Base-by-base conservation (phyloP, 1,140 invertebrate species). In the Lepidurus apus region DNA sequence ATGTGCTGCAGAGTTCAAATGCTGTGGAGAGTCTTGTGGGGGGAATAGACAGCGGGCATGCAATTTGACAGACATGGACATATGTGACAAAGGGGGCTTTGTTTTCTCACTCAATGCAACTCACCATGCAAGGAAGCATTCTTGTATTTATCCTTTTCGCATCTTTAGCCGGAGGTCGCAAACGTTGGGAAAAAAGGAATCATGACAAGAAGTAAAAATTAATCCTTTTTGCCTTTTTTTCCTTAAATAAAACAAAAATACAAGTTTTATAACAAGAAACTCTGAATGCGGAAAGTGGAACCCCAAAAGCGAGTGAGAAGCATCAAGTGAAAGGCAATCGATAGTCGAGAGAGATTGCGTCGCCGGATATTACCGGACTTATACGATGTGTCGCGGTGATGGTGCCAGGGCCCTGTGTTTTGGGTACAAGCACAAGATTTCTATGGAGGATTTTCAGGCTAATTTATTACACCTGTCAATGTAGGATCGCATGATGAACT, bases 51-150 rank as follows among this genome's bases (percentile, higher is more conserved):
- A 21, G 17, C 21, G 17, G 53, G 8, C 53, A 65, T 65, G 53
- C 53, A 65, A 65, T 65, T 65, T 65, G 53, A 65, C 53, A 65
- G 9, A 65, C 53, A 65, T 65, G 17, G 53, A 65, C 53, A 65
- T 65, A 7, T 17, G 53, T 34, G 34, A 7, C 21, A 65, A 9
- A 13, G 53, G 6, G 21, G 21, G 13, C 17, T 65, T 65, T 7
- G 53, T 17, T 65, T 65, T 7, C 21, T n/a, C 17, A 65, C 13
- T 34, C 34, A 34, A 65, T 65, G 53, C 34, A 34, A 34, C 2
- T 65, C 53, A 9, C 53, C 53, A 65, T 17, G 53, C 53, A 65
- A 65, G 21, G 53, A 65, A 65, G 53, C 53, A 21, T 65, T 65
- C 53, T 65, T n/a, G 21, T 65, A n/a, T 65, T 13, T 21, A 65